A percentile compares a stretch with the other conserved stretches of the same genome.
Evolutionary conservation across 2,888 invertebrate genomes (phyloP).

Genomic region (Crioceris asparagi): DNA sequence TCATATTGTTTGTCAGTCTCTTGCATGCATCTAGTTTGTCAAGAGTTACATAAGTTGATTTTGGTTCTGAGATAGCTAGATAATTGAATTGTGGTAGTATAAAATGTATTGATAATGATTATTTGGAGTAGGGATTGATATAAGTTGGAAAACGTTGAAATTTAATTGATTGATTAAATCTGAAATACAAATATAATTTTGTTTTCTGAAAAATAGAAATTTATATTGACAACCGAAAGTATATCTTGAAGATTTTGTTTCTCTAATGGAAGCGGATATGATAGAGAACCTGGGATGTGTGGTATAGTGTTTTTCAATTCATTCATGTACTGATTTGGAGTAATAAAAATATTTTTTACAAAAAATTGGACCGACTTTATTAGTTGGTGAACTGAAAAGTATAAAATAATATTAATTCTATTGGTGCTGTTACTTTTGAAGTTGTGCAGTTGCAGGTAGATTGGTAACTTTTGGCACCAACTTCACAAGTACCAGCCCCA

Average conservation of each 20-base stretch:
- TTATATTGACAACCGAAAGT: slow-evolving; percentile 5
- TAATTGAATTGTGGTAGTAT: slow-evolving; percentile 9
- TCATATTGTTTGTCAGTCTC: slow-evolving; percentile 2
- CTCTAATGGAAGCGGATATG: slow-evolving; percentile 10
- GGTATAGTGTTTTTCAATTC: slow-evolving; percentile 12
- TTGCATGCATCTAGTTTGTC: slow-evolving; percentile 4
- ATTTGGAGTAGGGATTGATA: slow-evolving; percentile 8
- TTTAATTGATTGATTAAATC: slow-evolving; percentile 7
- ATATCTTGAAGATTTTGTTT: slow-evolving; percentile 7
- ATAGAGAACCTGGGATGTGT: slow-evolving; percentile 8
- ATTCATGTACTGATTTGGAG: slow-evolving; percentile 11
- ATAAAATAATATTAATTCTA: no score
- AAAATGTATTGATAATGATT: slow-evolving; percentile 4
- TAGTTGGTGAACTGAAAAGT: no score
- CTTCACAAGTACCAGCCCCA: no score
- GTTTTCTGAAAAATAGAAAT: slow-evolving; percentile 9
- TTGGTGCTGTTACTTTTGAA: no score
- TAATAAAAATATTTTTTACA: no score
- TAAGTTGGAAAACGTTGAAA: slow-evolving; percentile 9
- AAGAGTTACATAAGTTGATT: slow-evolving; percentile 4
- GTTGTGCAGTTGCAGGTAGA: no score
- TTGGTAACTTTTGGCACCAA: no score
- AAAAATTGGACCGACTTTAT: no score
- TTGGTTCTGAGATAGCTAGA: slow-evolving; percentile 8
- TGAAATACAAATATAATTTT: no score